Conservation (phyloP, 2,113 vertebrate genomes). For the Zosterops hypoxanthus region DNA sequence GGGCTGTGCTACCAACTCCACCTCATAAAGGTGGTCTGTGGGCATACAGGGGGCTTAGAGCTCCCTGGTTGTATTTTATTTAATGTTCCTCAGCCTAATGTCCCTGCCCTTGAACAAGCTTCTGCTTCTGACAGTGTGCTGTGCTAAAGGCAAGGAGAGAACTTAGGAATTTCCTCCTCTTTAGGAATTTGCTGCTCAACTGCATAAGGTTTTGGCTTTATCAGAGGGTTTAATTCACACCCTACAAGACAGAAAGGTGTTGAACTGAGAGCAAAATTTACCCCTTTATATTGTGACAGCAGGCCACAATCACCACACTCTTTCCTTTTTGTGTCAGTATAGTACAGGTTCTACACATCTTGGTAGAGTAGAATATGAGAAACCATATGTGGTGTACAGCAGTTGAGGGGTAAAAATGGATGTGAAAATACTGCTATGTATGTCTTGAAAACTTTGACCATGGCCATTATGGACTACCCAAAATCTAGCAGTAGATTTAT, state of each 20-base stretch:
- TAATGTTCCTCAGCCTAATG: neutral
- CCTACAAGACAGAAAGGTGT: neutral
- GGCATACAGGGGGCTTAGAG: neutral
- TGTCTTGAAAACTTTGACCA: neutral
- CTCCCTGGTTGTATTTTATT: neutral
- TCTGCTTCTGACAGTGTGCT: neutral
- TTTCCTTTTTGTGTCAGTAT: neutral
- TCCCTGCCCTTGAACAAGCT: neutral
- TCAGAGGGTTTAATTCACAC: neutral
- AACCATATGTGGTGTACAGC: neutral
- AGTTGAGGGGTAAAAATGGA: neutral
- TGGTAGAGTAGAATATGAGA: neutral
- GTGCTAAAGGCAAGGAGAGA: neutral
- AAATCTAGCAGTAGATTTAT: constrained; percentile 18
- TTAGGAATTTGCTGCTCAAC: neutral
- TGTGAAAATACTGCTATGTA: neutral
- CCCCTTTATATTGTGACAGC: neutral
- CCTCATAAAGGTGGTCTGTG: neutral
- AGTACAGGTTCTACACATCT: neutral
- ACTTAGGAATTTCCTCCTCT: neutral
- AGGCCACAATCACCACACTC: neutral
- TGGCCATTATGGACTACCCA: neutral
- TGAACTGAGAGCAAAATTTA: neutral
- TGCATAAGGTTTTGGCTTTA: neutral
- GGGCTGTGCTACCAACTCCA: neutral